Base-by-base conservation (phyloP, 2,113 vertebrate genomes). In the Tetrao urogallus region DNA sequence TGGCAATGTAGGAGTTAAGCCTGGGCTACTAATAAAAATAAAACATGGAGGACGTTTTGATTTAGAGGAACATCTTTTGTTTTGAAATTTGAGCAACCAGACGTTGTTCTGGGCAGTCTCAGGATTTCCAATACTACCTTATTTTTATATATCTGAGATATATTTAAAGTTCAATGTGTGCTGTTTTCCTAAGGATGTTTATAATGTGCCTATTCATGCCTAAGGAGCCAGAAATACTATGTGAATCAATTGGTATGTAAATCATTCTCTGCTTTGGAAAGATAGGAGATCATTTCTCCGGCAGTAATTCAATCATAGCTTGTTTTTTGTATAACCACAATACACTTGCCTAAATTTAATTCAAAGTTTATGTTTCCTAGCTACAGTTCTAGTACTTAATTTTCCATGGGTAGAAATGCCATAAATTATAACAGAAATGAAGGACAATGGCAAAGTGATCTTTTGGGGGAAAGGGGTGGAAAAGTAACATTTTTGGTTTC, bases 351-450 rank as follows among this genome's bases (percentile, higher is more conserved):
- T 94, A 93, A 94, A 91, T 91, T 89, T 69, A 94, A 91, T 96
- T 83, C 73, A 92, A 69, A 94, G 88, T 92, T 97, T 94, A 64
- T 84, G 90, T 94, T 94, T 94, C 94, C 77, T 95, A 93, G 89
- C 61, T 95, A 92, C 93, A 86, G 79, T 90, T 94, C 70, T 90
- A 64, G 69, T 86, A 60, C 52, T 83, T 88, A 36, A 77, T 16
- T 80, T 73, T 58, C 50, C 56, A 40, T 18, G 60, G 88, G 91
- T 50, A 92, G 79, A 88, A 95, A 89, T 5, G 3, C 30, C 28
- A 48, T 72, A 63, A 81, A 83, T 72, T 75, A 4, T 6, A 77
- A 60, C 11, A 45, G 63, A 73, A 70, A 60, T 7, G 9, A 66
- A 79, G 70, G 70, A 69, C 48, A 88, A 36, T 47, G 81, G 25